Evolutionary conservation across 2,888 invertebrate species (phyloP), one percentile per base, ranked within the genome.

Genomic region (Cremastinae sp.): DNA sequence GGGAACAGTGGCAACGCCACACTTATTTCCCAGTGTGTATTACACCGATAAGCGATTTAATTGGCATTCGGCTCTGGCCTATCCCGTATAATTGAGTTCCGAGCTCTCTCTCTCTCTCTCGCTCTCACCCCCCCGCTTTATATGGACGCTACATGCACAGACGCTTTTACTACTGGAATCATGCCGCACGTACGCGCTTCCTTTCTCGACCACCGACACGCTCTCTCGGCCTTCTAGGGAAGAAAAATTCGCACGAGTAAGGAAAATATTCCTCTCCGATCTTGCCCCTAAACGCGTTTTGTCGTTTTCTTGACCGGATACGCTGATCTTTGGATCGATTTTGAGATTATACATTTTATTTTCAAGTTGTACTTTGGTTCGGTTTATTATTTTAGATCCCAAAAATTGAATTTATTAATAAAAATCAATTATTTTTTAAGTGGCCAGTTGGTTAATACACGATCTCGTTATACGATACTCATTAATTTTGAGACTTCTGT

Each of bases 61-160:
- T 89, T 88, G 87, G 83, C 86, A 88, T 88, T 88, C 88, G 84
- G 74, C 77, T n/a, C n/a, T 82, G 86, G 82, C 84, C 83, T 80
- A 81, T 28, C 84, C 83, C 84, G 83, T 83, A 87, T 88, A 88
- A 89, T 89, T 86, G 87, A 88, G 87, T 88, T 88, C 85, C 85
- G 83, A 87, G 86, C 59, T 69, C 28, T 65, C 47, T 28, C 47
- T 34, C 16, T 4, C 49, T 8, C 20, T 12, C 38, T 18, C 16
- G 85, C 74, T n/a, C 47, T 43, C 36, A 38, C 14, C 20, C 43
- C 45, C 36, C 54, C 51, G 56, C 18, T 20, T 20, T 12, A 7
- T 20, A 36, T 47, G 54, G 7, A 61, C 34, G 20, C 14, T 10
- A 2, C 3, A 43, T 74, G 28, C 45, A 65, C 51, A 28, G 28